Percentiles rank a stretch among this genome's conserved stretches.
phyloP scores from a whole-genome alignment of 1,140 invertebrate species.

The Alviniconcha marisindica region DNA sequence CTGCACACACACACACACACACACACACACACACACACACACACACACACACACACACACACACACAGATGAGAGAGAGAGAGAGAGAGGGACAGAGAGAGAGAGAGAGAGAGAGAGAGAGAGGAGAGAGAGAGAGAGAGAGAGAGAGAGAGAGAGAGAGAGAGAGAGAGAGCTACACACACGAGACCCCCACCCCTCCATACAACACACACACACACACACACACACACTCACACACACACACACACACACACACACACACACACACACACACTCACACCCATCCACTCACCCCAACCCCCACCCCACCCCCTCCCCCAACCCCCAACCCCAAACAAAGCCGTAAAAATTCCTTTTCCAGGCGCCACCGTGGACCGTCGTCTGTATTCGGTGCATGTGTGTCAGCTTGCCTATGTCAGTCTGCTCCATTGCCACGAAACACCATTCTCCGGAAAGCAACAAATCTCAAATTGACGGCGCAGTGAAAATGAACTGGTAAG shows the following conservation, averaged over 20 bases:
- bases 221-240: too few relatives aligned
- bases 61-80: neutral
- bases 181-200: too few relatives aligned
- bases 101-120: neutral
- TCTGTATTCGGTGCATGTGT: neutral
- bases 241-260: too few relatives aligned
- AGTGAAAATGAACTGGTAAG: conserved; percentile 1
- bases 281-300: neutral
- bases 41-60: too few relatives aligned
- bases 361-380: neutral
- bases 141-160: neutral
- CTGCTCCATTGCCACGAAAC: neutral
- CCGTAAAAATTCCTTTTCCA: neutral
- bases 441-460: neutral
- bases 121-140: neutral
- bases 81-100: neutral
- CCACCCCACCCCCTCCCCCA: neutral
- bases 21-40: too few relatives aligned
- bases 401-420: neutral
- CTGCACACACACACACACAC: neutral
- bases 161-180: neutral
- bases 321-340: neutral
- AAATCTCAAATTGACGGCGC: neutral
- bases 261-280: neutral
- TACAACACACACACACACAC: too few relatives aligned